Conservation (phyloP, 2,797 vertebrate genomes). For the Pangasius macronema region DNA sequence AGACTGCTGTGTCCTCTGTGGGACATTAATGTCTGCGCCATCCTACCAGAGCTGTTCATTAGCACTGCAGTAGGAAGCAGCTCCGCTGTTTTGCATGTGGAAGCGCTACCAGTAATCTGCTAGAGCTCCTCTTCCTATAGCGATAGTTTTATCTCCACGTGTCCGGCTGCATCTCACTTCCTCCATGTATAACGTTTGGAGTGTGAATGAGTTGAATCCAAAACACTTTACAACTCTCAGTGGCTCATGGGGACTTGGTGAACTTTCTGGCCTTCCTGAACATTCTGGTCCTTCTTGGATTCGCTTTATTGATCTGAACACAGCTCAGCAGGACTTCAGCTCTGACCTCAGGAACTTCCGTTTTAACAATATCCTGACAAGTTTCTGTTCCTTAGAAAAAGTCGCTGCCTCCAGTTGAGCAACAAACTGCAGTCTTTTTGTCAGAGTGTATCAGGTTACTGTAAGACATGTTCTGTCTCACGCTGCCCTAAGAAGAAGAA, state of each 20-base stretch:
- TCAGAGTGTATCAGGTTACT: neutral
- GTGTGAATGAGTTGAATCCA: neutral
- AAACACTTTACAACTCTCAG: neutral
- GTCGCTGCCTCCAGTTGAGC: neutral
- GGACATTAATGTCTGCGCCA: neutral
- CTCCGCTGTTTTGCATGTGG: conserved; percentile 41
- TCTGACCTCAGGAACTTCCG: neutral
- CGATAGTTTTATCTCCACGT: conserved; percentile 2
- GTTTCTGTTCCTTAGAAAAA: conserved; percentile 9
- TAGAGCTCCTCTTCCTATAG: conserved; percentile 27
- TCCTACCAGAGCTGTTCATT: neutral
- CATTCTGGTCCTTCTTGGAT: neutral
- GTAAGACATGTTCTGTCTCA: neutral
- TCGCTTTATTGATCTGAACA: neutral
- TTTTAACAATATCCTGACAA: neutral
- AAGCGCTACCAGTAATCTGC: conserved; percentile 1
- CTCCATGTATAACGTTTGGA: neutral
- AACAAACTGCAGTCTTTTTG: neutral
- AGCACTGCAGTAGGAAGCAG: conserved; percentile 31
- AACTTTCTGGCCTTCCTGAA: neutral
- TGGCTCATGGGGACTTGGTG: neutral
- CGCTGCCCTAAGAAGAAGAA: conserved; percentile 1
- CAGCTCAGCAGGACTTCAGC: neutral
- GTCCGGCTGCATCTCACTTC: neutral
- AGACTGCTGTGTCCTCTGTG: conserved; percentile 10